Evolutionary conservation across 92 coral and sea anemone genomes (phyloP), one percentile per base, ranked within the genome.

Genomic region (Bergia puertoricense): DNA sequence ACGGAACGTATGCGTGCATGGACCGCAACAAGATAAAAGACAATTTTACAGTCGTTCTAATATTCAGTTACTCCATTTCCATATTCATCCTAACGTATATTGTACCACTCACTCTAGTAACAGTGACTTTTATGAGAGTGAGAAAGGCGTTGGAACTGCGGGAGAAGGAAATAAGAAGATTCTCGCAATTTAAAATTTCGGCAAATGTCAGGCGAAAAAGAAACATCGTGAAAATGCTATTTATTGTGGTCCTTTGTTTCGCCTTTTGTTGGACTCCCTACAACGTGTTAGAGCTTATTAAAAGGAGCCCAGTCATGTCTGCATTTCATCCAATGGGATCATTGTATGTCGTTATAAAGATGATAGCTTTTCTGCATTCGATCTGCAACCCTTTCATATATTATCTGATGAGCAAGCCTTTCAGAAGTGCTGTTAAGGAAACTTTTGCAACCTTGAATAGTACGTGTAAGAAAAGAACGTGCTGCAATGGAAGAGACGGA

Each of bases 201-300:
- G 41, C 81, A 41, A 88, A 87, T 0, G 43, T 92, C 11, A 82
- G 82, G 40, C 88, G 90, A 90, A 82, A 94, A 14, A 69, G 85
- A 11, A 91, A 79, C 39, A 88, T 92, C 5, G 48, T 91, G 16
- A 50, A 92, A 41, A 92, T 94, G 92, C 86, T 94, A 46, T 54
- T 90, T 23, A 93, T 91, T 54, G 96, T 94, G 1, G 81, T 92
- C 0, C 56, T 90, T 11, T 85, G 93, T 43, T 94, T 94, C 45
- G 85, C 81, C 3, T 86, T 90, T 6, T 93, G 94, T 44, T 86
- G 94, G 89, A 92, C 96, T 36, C 96, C 96, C 41, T 86, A 92
- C 14, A 91, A 93, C 36, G 68, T 92, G 37, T 80, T 86, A 7
- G 92, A 94, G 81, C 76, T 94, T 15, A 23, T 94, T 37, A 89